Evolutionary conservation across 1,140 invertebrate genomes (phyloP), one percentile per base, ranked within the genome.

Genomic region (Drosophila arizonae): DNA sequence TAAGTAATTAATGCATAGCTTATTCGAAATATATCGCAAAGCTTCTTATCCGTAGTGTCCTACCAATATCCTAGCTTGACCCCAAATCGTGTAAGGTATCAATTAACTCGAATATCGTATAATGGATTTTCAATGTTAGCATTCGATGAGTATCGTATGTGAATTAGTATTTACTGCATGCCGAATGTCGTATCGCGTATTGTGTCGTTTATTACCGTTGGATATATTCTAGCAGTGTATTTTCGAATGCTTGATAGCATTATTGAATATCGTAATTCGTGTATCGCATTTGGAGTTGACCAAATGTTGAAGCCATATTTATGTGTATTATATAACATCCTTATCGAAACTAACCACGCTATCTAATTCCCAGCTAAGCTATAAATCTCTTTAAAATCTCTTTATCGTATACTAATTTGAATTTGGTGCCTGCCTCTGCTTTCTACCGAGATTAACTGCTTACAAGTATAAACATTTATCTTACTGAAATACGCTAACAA

Each of bases 201-300:
- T 5, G 3, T 24, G 21, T 24, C 28, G 28, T 30, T 0, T 6
- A 6, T 30, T 6, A 6, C 33, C 8, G 5, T 1, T 8, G 33
- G 3, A 6, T 4, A 6, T 36, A 6, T 43, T 43, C n/a, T 15
- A n/a, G n/a, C n/a, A n/a, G 13, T 43, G n/a, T 17, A 8, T 17
- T 45, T 45, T 8, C 43, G 11, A 39, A 11, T 13, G 15, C 43
- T 21, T 21, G 45, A 21, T 21, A 9, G 15, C 43, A 46, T 15
- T 21, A 46, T 63, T 56, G 54, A 61, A 51, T 50, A 75, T 61
- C 41, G 72, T 76, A 62, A 39, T 69, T 48, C 56, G 41, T 1
- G 15, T 33, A 54, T 30, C 9, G 51, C 33, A 39, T 36, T 11
- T 13, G 30, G 10, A 21, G 54, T 52, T 52, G 51, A 52, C n/a